A percentile compares a stretch with the other conserved stretches of the same genome.
Evolutionary conservation across 2,797 vertebrate species (phyloP).

Genomic region (Rallus crepitans): DNA sequence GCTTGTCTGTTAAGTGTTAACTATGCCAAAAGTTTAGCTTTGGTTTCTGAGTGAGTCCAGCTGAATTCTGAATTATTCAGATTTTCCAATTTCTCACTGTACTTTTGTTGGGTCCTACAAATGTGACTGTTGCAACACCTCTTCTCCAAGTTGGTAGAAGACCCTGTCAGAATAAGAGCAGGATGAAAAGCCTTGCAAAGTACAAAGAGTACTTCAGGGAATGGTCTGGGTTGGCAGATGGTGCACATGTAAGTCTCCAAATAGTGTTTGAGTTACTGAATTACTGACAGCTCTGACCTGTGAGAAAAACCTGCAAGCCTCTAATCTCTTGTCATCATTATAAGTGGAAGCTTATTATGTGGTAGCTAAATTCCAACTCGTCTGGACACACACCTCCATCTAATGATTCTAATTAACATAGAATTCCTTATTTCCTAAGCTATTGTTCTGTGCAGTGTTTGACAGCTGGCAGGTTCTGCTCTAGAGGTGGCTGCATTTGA

Average conservation of each 20-base stretch:
- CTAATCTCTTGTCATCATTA: not conserved
- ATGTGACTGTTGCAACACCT: not conserved
- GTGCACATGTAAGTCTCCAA: not conserved
- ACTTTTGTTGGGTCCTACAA: not conserved
- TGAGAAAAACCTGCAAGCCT: not conserved
- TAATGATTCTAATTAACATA: conserved; percentile 39
- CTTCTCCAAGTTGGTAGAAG: not conserved
- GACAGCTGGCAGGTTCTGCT: conserved; percentile 30
- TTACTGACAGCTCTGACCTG: not conserved
- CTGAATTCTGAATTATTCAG: not conserved
- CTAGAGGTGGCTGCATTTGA: conserved; percentile 13
- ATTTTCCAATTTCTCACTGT: not conserved
- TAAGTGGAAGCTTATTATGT: not conserved
- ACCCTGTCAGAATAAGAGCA: not conserved
- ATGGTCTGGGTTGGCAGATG: not conserved
- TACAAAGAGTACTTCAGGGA: not conserved
- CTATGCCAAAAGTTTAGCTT: not conserved
- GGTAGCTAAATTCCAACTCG: not conserved
- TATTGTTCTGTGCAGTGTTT: conserved; percentile 7
- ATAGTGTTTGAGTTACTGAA: not conserved
- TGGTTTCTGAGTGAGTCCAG: not conserved
- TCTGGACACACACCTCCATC: not conserved
- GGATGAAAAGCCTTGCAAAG: not conserved
- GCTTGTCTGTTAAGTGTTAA: not conserved
- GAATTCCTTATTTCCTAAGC: conserved; percentile 29